Conservation (phyloP, 2,113 vertebrate species). For the Eurystomus gularis region DNA sequence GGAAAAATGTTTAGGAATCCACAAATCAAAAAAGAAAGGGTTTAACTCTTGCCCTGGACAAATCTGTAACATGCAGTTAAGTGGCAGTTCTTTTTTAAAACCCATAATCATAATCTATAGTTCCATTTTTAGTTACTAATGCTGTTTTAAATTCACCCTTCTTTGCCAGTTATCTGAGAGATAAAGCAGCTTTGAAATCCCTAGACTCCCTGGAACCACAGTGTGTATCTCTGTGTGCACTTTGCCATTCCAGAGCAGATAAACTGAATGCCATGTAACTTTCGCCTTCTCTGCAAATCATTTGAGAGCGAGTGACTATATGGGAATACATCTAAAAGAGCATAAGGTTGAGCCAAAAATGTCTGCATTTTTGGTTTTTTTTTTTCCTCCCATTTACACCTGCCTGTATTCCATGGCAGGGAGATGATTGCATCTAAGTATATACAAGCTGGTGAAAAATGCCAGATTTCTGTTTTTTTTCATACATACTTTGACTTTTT, state of each 20-base stretch:
- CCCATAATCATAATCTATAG: not conserved
- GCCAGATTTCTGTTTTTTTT: not conserved
- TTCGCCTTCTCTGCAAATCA: not conserved
- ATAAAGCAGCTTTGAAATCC: constrained; percentile 66
- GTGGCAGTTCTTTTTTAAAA: not conserved
- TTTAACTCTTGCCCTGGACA: not conserved
- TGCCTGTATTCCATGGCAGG: not conserved
- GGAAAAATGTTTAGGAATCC: not conserved
- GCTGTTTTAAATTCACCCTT: not conserved
- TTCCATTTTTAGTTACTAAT: not conserved
- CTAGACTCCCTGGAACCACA: constrained; percentile 44
- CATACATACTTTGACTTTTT: not conserved
- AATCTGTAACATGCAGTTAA: not conserved
- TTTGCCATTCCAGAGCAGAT: constrained; percentile 50
- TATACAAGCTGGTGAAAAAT: not conserved
- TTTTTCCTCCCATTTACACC: not conserved
- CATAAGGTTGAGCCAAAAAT: not conserved
- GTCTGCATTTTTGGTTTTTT: not conserved
- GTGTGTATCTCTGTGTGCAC: constrained; percentile 5
- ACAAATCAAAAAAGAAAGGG: not conserved
- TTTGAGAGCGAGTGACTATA: not conserved
- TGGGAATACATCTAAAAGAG: not conserved
- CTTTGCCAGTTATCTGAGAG: constrained; percentile 51
- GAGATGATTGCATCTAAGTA: not conserved
- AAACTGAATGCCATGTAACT: constrained; percentile 27